A percentile compares a stretch with the other conserved stretches of the same genome.
These are phyloP conservation scores for Ectobius pallidus DNA, from an alignment of 2,888 invertebrate species.

Conservation along the genomic window DNA sequence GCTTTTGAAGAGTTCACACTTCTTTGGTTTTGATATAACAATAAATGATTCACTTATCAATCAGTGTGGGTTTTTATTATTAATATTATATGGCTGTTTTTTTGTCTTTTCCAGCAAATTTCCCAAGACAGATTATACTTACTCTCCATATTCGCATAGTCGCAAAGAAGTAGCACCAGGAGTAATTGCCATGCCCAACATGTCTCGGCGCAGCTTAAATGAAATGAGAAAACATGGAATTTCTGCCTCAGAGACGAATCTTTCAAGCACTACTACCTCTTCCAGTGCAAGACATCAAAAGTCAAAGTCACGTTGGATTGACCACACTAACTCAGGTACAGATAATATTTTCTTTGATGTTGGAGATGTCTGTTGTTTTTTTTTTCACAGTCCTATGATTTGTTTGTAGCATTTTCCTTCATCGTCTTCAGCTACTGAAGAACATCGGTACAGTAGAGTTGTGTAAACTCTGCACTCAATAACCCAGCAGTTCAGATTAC, in stretches of 20 bases:
- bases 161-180: constrained; percentile 65
- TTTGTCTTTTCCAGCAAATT: constrained; percentile 67
- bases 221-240: neutral
- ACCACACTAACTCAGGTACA: constrained; percentile 2
- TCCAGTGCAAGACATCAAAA: neutral
- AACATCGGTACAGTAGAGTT: too few species aligned
- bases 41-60: neutral
- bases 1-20: too few species aligned
- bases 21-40: too few species aligned
- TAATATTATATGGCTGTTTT: neutral
- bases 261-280: neutral
- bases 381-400: too few species aligned
- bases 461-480: too few species aligned
- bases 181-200: constrained; percentile 84
- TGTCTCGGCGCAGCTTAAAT: constrained; percentile 77
- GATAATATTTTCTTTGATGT: too few species aligned
- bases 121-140: constrained; percentile 92
- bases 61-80: neutral
- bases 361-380: too few species aligned
- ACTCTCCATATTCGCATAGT: constrained; percentile 81
- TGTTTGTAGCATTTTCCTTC: too few species aligned
- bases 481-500: too few species aligned
- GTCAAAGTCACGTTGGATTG: neutral
- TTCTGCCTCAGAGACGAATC: neutral
- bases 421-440: too few species aligned